Evolutionary conservation across 1,140 invertebrate species (phyloP), one percentile per base, ranked within the genome.

Genomic region (Agrilus planipennis): DNA sequence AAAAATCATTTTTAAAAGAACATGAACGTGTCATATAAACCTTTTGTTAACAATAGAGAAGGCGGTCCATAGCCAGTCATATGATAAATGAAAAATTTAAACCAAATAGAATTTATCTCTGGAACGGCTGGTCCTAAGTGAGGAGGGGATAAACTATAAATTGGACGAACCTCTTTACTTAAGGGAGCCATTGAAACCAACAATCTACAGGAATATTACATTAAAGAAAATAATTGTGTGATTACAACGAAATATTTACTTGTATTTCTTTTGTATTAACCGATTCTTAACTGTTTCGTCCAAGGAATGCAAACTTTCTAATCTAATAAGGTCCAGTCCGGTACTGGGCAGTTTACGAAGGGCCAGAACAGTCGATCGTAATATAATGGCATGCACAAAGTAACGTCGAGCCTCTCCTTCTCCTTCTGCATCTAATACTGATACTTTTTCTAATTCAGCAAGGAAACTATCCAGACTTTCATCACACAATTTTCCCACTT

Each of bases 321-420:
- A 83, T 9, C 91, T 73, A 43, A 96, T 68, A 30, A 96, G 64
- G 68, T 96, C 92, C 3, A 95, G 60, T 3, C 80, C 81, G 22
- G 78, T 67, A 0, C 69, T 65, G 9, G 73, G 51, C 20, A 72
- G 71, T 64, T 73, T 84, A 6, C 88, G 68, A 46, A 96, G 65
- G 46, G 83, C 77, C 11, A 81, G 69, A 41, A 96, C 78, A 9
- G 91, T 91, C 39, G 81, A 77, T 6, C 88, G 66, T 11, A 96
- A 63, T 3, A 89, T 88, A 28, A 85, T 69, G 0, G 92, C 91
- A 62, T 95, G 90, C 14, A 90, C 84, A 62, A 93, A 89, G 66
- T 95, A 96, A 19, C 91, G 65, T 14, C 86, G 75, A 2, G 90
- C 92, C 67, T 97, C 92, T 1, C 90, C 90, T 63, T 96, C 92